A percentile compares a stretch with the other conserved stretches of the same genome.
These are phyloP conservation scores for Pollenia angustigena DNA, from an alignment of 2,888 invertebrate species.

Conservation along the genomic window DNA sequence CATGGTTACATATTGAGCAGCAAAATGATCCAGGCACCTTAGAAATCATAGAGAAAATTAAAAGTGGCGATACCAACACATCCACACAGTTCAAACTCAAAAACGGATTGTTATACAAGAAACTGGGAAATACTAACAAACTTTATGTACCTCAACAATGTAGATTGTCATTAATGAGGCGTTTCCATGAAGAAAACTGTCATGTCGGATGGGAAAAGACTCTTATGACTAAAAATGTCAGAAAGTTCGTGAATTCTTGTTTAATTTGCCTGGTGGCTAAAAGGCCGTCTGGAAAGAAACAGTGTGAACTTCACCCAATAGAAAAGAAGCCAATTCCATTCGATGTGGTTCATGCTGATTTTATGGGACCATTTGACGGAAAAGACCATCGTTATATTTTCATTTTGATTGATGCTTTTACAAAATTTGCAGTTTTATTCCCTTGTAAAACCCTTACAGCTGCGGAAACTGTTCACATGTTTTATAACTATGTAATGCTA, in stretches of 20 bases:
- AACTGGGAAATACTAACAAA: too few species aligned
- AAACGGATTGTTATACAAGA: too few species aligned
- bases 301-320: conserved; percentile 63
- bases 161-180: too few species aligned
- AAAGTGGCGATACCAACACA: too few species aligned
- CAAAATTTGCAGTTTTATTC: conserved; percentile 64
- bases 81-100: too few species aligned
- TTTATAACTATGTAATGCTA: conserved; percentile 61
- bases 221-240: conserved; percentile 58
- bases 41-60: too few species aligned
- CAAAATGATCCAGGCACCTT: too few species aligned
- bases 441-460: conserved; percentile 67
- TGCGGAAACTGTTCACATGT: conserved; percentile 56
- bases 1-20: too few species aligned
- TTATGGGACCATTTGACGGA: too few species aligned
- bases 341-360: not conserved
- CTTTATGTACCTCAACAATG: too few species aligned
- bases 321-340: conserved; percentile 61
- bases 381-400: too few species aligned
- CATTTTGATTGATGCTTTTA: conserved; percentile 56
- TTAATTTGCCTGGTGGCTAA: conserved; percentile 55
- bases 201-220: conserved; percentile 71
- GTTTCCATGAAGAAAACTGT: conserved; percentile 66
- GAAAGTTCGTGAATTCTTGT: conserved; percentile 67
- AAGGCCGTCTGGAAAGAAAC: conserved; percentile 68